Percentiles rank a stretch among this genome's conserved stretches.
Conservation (phyloP, 2,113 vertebrate species). For the Oreochromis niloticus region DNA sequence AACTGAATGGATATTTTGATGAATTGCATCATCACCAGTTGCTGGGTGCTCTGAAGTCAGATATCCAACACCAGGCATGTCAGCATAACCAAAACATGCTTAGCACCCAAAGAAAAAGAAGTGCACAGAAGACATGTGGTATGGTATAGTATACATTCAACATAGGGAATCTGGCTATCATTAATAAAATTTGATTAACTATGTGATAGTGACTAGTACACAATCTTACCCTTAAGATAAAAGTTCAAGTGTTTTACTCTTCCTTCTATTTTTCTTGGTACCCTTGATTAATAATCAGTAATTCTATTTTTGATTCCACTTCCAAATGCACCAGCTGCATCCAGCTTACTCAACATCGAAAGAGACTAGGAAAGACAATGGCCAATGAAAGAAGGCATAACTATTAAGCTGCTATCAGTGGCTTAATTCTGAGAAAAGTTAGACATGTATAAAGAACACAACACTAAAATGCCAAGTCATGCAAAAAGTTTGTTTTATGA, state of each 20-base stretch:
- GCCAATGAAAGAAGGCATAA: background rate
- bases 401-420: background rate
- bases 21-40: background rate
- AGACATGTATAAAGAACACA: accelerated
- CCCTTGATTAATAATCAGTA: background rate
- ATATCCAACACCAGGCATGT: background rate
- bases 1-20: background rate
- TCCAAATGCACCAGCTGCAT: background rate
- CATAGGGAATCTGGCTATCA: background rate
- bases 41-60: background rate
- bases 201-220: background rate
- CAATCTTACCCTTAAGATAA: background rate
- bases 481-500: conserved; percentile 38
- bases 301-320: background rate
- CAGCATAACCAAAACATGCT: background rate
- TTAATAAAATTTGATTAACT: background rate
- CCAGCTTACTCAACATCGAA: background rate
- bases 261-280: background rate
- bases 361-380: background rate
- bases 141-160: background rate
- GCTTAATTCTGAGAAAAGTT: background rate
- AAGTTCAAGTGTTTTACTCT: background rate
- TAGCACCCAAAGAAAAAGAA: background rate
- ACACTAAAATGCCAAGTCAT: background rate
- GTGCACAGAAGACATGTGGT: background rate